Conservation (phyloP, 2,113 vertebrate genomes). For the Leucoraja erinaceus region DNA sequence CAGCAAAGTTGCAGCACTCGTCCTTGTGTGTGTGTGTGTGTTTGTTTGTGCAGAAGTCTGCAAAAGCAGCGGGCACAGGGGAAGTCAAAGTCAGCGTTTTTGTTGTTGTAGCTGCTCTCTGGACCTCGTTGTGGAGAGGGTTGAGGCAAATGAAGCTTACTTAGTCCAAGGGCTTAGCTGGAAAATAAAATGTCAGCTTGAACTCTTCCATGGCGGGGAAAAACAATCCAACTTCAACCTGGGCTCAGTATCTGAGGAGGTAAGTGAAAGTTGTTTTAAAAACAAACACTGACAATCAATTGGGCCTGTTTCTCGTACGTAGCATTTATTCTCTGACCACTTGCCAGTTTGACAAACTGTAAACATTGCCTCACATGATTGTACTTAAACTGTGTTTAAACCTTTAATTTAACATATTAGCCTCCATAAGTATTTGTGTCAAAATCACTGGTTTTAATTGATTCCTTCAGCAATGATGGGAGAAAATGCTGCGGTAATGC, state of each 20-base stretch:
- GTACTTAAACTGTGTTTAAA: neutral
- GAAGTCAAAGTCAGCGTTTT: neutral
- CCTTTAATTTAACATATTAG: no score
- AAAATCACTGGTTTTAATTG: neutral
- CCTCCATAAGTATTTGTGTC: no score
- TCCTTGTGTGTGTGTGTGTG: no score
- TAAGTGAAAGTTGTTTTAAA: neutral
- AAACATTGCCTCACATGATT: neutral
- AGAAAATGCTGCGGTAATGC: neutral
- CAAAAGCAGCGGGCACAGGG: neutral
- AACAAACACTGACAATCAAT: neutral
- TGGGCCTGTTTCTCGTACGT: neutral
- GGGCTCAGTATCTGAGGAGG: neutral
- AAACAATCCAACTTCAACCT: neutral
- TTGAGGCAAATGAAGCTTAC: neutral
- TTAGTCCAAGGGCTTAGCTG: neutral
- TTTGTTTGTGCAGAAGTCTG: neutral
- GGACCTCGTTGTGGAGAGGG: neutral
- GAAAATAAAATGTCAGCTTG: conserved; percentile 13
- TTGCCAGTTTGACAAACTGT: neutral
- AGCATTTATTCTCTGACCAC: neutral
- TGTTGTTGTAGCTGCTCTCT: neutral
- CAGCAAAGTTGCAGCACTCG: neutral
- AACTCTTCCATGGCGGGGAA: neutral
- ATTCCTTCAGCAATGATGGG: neutral